These are phyloP conservation scores for Hemibagrus wyckioides DNA, from an alignment of 2,113 vertebrate genomes.

Conservation along the genomic window DNA sequence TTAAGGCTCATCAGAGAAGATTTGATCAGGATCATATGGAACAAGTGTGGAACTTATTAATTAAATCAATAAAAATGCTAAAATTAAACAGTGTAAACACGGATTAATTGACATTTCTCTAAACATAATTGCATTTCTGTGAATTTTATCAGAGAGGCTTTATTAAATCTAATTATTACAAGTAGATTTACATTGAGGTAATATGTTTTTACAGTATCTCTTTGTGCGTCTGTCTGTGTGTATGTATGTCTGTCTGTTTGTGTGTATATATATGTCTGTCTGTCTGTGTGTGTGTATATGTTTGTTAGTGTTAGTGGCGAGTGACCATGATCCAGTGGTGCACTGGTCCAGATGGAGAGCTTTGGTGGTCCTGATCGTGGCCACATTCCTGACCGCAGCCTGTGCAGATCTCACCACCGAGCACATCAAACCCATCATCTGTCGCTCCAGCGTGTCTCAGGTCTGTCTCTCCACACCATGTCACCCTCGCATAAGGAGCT, in stretches of 20 bases:
- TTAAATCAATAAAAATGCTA: not conserved
- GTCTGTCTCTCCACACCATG: slow-evolving; percentile 59
- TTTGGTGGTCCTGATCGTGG: slow-evolving; percentile 77
- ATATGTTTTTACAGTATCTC: not conserved
- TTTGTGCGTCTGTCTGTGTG: not conserved
- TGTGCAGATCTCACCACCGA: slow-evolving; percentile 85
- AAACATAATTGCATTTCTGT: not conserved
- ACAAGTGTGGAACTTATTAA: not conserved
- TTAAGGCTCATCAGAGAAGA: not conserved
- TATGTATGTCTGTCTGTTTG: no score
- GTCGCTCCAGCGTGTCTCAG: slow-evolving; percentile 78
- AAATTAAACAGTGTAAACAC: not conserved
- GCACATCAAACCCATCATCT: slow-evolving; percentile 84
- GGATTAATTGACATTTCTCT: not conserved
- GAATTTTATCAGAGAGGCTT: not conserved
- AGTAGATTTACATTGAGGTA: not conserved
- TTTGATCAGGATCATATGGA: not conserved
- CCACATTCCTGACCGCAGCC: slow-evolving; percentile 84
- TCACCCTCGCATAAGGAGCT: no score
- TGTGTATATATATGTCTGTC: not conserved
- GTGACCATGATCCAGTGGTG: slow-evolving; percentile 68
- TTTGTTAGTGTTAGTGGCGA: slow-evolving; percentile 30
- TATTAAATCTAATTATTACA: not conserved
- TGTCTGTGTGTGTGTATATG: not conserved
- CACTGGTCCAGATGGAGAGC: slow-evolving; percentile 83